Evolutionary conservation across 2,888 invertebrate species (phyloP), one percentile per base, ranked within the genome.

Genomic region (Coelopa pilipes): DNA sequence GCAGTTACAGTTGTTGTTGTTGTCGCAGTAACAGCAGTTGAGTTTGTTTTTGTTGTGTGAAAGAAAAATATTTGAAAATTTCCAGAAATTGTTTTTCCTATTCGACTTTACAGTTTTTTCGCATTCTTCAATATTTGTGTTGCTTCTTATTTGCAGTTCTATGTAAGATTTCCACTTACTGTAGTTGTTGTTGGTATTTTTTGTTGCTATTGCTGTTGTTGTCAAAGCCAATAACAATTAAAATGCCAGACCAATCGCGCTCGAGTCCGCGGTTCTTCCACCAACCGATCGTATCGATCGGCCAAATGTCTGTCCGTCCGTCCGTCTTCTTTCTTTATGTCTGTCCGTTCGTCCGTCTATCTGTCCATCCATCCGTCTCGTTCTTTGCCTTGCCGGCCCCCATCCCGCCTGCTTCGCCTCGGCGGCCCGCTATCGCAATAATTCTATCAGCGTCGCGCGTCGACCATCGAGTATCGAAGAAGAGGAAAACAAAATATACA

Each of bases 151-250:
- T 7, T 19, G 65, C 65, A 17, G 46, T 53, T 53, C 34, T 53
- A 24, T 66, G 12, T 19, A 49, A 17, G 24, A 50, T 34, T 34
- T 34, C 34, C 4, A 7, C 34, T 34, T 34, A 34, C 7, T 34
- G 34, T 34, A 4, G 7, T 34, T 34, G 34, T 34, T 34, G 34
- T 34, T 4, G 34, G 7, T 34, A 4, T 2, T 34, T 34, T 2
- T 34, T 4, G 34, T 34, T 34, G 34, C 7, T 34, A 34, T 73
- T 63, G 67, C 66, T 74, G 62, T 75, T 74, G 47, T 60, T 74
- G 70, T 74, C 66, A 50, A 60, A 74, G 59, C 69, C 69, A 69
- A 59, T 69, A 59, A 59, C 67, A 74, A 71, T 72, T 74, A 53
- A 71, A 70, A 70, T 62, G 67, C 60, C 65, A 66, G 70, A 67